phyloP scores from a whole-genome alignment of 2,888 invertebrate species.

The Blomia tropicalis region DNA sequence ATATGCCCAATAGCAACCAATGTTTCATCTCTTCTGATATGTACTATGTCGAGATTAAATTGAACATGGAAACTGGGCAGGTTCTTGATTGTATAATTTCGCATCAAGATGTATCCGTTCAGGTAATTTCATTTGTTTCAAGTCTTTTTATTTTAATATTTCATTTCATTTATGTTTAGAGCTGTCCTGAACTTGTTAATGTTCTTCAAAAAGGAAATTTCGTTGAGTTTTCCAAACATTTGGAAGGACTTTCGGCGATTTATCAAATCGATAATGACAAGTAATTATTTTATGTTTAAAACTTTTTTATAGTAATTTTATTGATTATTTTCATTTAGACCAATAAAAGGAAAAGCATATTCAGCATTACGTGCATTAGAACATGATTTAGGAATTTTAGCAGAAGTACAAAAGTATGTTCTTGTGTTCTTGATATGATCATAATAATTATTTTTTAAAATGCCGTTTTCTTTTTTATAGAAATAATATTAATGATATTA shows the following conservation, averaged over 20 bases:
- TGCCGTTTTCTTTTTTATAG: conserved; percentile 28
- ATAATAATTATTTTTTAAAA: not conserved
- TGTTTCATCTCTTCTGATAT: conserved; percentile 86
- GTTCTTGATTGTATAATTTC: conserved; percentile 80
- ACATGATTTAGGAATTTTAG: conserved; percentile 64
- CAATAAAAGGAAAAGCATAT: conserved; percentile 81
- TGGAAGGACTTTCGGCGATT: conserved; percentile 75
- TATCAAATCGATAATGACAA: conserved; percentile 88
- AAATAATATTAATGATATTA: conserved; percentile 41
- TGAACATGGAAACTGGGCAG: conserved; percentile 57
- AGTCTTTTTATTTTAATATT: not conserved
- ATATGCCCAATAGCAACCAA: conserved; percentile 60
- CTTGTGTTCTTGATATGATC: conserved; percentile 9
- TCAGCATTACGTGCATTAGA: conserved; percentile 79
- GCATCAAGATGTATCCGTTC: conserved; percentile 44
- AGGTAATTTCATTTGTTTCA: conserved; percentile 25
- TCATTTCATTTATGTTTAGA: conserved; percentile 38
- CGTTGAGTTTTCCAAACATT: conserved; percentile 71
- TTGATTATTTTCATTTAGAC: conserved; percentile 36
- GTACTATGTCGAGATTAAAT: conserved; percentile 80
- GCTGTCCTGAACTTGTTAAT: conserved; percentile 65
- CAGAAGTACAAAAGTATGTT: conserved; percentile 43
- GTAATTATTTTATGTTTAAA: conserved; percentile 29
- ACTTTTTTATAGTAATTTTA: conserved; percentile 8
- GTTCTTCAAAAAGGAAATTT: conserved; percentile 57